Percentiles rank a stretch among this genome's conserved stretches.
These are phyloP conservation scores for Agriotes lineatus DNA, from an alignment of 2,888 invertebrate species.

Conservation along the genomic window DNA sequence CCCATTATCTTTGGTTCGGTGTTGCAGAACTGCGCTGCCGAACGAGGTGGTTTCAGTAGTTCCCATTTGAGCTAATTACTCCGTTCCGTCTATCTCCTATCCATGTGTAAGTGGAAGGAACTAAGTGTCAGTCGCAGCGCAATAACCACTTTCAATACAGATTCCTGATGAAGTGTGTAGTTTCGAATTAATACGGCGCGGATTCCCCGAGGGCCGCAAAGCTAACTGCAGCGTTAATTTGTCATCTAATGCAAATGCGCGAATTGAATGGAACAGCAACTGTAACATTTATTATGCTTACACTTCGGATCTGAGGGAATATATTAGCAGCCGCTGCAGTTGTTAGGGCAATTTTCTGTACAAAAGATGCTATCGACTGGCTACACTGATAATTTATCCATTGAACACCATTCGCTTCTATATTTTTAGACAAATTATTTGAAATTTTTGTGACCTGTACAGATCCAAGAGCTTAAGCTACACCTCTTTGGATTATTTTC, in stretches of 20 bases:
- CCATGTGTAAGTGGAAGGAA: slow-evolving; percentile 11
- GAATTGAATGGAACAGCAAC: too few relatives aligned
- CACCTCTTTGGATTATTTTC: too few relatives aligned
- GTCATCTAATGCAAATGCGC: not conserved
- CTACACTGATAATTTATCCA: too few relatives aligned
- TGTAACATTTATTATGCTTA: too few relatives aligned
- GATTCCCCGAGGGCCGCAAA: not conserved
- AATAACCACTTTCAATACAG: slow-evolving; percentile 10
- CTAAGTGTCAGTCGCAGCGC: slow-evolving; percentile 1
- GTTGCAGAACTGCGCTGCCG: slow-evolving; percentile 27
- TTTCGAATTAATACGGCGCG: slow-evolving; percentile 7
- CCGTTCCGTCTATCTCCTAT: slow-evolving; percentile 3
- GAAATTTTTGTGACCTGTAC: too few relatives aligned
- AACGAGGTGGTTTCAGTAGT: slow-evolving; percentile 22
- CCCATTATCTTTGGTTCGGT: slow-evolving; percentile 29
- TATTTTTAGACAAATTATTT: too few relatives aligned
- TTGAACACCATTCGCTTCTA: too few relatives aligned
- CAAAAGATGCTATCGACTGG: too few relatives aligned
- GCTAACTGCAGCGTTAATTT: not conserved
- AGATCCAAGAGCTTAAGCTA: too few relatives aligned
- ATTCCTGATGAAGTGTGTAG: slow-evolving; percentile 5
- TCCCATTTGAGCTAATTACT: slow-evolving; percentile 30
- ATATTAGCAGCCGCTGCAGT: too few relatives aligned
- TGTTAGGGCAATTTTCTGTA: too few relatives aligned
- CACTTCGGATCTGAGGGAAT: too few relatives aligned